Evolutionary conservation across 2,888 invertebrate species (phyloP), one percentile per base, ranked within the genome.

Genomic region (Stramonita haemastoma): DNA sequence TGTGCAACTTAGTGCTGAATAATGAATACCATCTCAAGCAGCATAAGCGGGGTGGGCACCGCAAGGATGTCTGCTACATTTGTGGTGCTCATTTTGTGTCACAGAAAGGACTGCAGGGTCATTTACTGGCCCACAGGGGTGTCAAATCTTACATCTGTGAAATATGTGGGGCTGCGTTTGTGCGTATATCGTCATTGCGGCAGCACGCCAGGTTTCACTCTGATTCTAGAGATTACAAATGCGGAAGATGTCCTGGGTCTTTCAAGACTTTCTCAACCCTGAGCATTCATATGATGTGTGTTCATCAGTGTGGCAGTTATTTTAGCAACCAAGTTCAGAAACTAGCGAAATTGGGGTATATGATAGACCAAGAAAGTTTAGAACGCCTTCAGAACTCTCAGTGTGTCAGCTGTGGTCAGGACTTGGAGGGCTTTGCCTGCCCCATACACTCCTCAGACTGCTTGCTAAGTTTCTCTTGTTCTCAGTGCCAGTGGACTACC

Each of bases 401-500:
- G 81, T 83, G 81, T 46, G 81, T 46, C 22, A 83, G 15, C 26
- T 83, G 81, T 26, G 81, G 81, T 1, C 81, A 83, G 81, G 15
- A 36, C 5, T 22, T 83, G 26, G 46, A 36, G 36, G 81, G 36
- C 29, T 83, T 36, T 46, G 81, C 81, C 22, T 83, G 81, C 46
- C 81, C 81, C 22, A 5, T n/a, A 11, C 81, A 83, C 26, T 36
- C 81, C 36, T 36, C 81, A 83, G 81, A 83, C 81, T 83, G 81
- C 26, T 11, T 83, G 81, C 81, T 46, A 36, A 83, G 46, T 26
- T 83, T 83, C 81, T 83, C 46, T 36, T 83, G 81, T 26, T 19
- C 81, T 22, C 81, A 83, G 81, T 83, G 81, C 26, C 81, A 83
- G 46, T 83, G 81, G 81, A 83, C 81, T 5, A 83, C 81, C 81